Conservation (phyloP, 2,113 vertebrate species). For the Willisornis vidua region DNA sequence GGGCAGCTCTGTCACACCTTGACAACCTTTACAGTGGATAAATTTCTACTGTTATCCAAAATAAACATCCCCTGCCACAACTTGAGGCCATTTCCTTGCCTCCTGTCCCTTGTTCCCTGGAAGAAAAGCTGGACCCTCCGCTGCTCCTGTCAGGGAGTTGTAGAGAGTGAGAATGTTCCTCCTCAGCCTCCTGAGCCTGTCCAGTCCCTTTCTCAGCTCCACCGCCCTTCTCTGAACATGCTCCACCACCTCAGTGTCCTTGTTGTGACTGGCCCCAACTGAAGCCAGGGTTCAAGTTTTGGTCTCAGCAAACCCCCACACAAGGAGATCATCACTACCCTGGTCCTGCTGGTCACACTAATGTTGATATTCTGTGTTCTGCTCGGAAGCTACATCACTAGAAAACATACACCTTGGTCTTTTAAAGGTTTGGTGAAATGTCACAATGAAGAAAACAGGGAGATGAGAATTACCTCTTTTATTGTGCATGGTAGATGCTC, state of each 20-base stretch:
- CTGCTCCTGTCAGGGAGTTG: fast-evolving
- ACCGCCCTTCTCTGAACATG: fast-evolving
- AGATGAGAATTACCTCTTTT: neutral
- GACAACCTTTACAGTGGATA: neutral
- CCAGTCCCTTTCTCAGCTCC: fast-evolving
- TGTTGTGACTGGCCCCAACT: neutral
- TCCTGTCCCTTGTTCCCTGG: neutral
- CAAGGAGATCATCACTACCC: neutral
- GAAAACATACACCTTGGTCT: neutral
- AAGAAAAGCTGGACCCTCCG: fast-evolving
- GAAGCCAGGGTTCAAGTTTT: neutral
- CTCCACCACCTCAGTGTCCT: neutral
- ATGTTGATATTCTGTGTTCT: neutral
- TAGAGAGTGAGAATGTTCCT: fast-evolving
- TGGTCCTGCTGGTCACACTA: fast-evolving
- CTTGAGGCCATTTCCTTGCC: fast-evolving
- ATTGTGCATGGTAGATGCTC: neutral
- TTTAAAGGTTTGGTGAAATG: neutral
- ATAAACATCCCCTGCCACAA: neutral
- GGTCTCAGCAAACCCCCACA: fast-evolving
- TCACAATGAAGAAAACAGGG: neutral
- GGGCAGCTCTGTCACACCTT: neutral
- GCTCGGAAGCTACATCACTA: neutral
- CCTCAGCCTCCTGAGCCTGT: neutral
- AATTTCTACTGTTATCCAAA: neutral